These are phyloP conservation scores for Eugnorisma glareosa DNA, from an alignment of 2,888 invertebrate species.

Conservation along the genomic window DNA sequence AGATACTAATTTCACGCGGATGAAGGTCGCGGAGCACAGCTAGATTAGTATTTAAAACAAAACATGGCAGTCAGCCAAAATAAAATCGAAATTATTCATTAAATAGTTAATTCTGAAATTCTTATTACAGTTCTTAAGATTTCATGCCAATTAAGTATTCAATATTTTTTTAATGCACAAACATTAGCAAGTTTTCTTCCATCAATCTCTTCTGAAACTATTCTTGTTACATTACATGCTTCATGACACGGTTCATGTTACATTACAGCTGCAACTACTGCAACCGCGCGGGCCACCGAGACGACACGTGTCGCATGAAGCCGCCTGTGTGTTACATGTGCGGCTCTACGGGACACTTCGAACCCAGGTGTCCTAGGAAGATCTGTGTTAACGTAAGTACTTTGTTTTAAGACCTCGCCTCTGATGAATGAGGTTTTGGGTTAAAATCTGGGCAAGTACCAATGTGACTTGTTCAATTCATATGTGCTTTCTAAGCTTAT, in stretches of 20 bases:
- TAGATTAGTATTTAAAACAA: too few relatives aligned
- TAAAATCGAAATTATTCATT: too few relatives aligned
- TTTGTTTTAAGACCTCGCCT: not conserved
- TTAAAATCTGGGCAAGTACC: too few relatives aligned
- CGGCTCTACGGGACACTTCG: slow-evolving; percentile 92
- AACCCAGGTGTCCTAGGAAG: slow-evolving; percentile 92
- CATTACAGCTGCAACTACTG: slow-evolving; percentile 91
- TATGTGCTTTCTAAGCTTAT: too few relatives aligned
- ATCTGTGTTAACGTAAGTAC: slow-evolving; percentile 92
- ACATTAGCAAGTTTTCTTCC: not conserved
- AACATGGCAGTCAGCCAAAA: too few relatives aligned
- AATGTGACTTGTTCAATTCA: too few relatives aligned
- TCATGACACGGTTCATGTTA: not conserved
- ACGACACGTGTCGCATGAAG: slow-evolving; percentile 90
- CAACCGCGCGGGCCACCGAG: slow-evolving; percentile 91
- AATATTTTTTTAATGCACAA: not conserved
- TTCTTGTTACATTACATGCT: slow-evolving; percentile 1
- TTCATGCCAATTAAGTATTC: not conserved
- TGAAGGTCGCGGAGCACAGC: too few relatives aligned
- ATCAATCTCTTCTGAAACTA: not conserved
- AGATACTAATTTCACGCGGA: too few relatives aligned
- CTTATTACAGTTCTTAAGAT: not conserved
- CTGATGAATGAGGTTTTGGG: too few relatives aligned
- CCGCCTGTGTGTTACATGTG: slow-evolving; percentile 92
- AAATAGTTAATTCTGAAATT: too few relatives aligned